Evolutionary conservation across 2,797 vertebrate species (phyloP), one percentile per base, ranked within the genome.

Genomic region (Crocidura indochinensis): DNA sequence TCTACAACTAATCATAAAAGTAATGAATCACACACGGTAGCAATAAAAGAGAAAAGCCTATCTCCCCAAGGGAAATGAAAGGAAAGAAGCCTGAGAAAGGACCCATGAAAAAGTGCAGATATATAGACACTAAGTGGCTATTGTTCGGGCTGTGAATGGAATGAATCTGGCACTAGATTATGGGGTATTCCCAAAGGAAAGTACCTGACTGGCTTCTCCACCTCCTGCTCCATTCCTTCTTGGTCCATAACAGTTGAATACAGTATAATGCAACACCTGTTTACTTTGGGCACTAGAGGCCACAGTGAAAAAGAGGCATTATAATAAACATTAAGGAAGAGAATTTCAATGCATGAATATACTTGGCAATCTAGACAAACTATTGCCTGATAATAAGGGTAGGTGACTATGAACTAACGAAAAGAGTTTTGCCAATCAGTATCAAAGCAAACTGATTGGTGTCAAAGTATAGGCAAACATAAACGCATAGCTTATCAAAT

Each of bases 121-220:
- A 68, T 62, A 73, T 81, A 84, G 85, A 96, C 94, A 95, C 38
- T 38, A 38, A 93, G 2, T 73, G 68, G 87, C 76, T 87, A 92
- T 81, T 94, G 84, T 94, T 26, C 24, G 24, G 8, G 31, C 62
- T 81, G 29, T 94, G 83, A 92, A 84, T n/a, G 67, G 56, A 19
- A 84, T 78, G 77, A 90, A 92, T 11, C 60, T 95, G 95, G 95
- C 94, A 94, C 67, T 15, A 68, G 71, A 60, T 7, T 8, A 64
- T 2, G 14, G 95, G 95, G 87, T 79, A 96, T 96, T 97, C 91
- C 95, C 93, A 79, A 47, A 93, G 96, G 96, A 96, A 96, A 97
- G 94, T 88, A 94, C 96, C 96, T 71, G n/a, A 14, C 73, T 84
- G 73, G 65, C n/a, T 31, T 8, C 7, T 38, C 60, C 11, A 8